These are phyloP conservation scores for Trissolcus brochymenae DNA, from an alignment of 2,888 invertebrate genomes.

Conservation along the genomic window DNA sequence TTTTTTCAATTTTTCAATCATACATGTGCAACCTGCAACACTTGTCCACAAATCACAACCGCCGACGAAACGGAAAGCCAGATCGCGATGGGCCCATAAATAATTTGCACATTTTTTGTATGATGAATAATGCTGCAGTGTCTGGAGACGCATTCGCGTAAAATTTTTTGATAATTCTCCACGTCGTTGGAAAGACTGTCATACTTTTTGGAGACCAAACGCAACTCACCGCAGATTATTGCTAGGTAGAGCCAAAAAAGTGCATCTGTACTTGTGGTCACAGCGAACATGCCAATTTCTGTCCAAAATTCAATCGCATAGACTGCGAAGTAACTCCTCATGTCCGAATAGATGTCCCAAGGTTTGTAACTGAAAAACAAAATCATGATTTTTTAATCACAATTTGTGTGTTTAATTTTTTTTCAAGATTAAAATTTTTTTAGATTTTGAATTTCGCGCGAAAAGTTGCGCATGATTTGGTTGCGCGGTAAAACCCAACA, in stretches of 20 bases:
- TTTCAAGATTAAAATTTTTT: background rate
- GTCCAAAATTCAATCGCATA: slow-evolving; percentile 10
- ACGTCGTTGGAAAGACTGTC: background rate
- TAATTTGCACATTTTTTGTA: slow-evolving; percentile 10
- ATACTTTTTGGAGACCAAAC: slow-evolving; percentile 5
- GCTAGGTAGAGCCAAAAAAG: slow-evolving; percentile 2
- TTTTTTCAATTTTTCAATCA: background rate
- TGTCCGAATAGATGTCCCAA: background rate
- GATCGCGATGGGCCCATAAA: slow-evolving; percentile 21
- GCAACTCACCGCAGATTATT: slow-evolving; percentile 15
- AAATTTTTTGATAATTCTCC: background rate
- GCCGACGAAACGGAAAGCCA: slow-evolving; percentile 27
- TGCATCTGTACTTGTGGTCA: slow-evolving; percentile 7
- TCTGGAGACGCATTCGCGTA: slow-evolving; percentile 20
- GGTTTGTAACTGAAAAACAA: slow-evolving; percentile 16
- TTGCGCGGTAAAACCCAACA: background rate
- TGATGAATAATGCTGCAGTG: slow-evolving; percentile 8
- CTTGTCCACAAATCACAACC: slow-evolving; percentile 14
- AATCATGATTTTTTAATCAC: background rate
- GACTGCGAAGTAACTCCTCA: background rate
- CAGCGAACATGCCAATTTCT: background rate
- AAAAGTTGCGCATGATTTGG: no score
- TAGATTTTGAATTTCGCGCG: background rate
- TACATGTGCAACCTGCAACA: slow-evolving; percentile 18
- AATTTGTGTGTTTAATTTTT: background rate